These are phyloP conservation scores for Acipenser transmontanus DNA, from an alignment of 2,797 vertebrate genomes.

Conservation along the genomic window DNA sequence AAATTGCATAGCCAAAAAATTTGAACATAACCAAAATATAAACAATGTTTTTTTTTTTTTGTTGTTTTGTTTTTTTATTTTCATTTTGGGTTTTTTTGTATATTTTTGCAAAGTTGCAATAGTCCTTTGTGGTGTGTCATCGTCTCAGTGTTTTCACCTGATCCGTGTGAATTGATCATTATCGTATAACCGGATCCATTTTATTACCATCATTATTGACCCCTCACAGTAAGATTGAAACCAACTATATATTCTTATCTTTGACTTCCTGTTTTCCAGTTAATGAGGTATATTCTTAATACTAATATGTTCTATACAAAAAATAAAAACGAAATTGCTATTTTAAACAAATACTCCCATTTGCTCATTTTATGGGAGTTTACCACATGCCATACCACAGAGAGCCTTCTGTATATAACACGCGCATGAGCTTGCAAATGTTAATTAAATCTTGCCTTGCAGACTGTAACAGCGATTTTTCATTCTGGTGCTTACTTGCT, in stretches of 20 bases:
- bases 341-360: too few relatives aligned
- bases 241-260: constrained; percentile 15
- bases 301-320: too few relatives aligned
- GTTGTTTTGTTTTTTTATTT: too few relatives aligned
- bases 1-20: too few relatives aligned
- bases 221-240: constrained; percentile 12
- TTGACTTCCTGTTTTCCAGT: constrained; percentile 9
- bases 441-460: constrained; percentile 65
- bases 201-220: constrained; percentile 26
- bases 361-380: too few relatives aligned
- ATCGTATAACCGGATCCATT: constrained; percentile 25
- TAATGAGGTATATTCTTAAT: not conserved
- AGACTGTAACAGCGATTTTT: constrained; percentile 48
- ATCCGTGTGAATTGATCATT: constrained; percentile 21
- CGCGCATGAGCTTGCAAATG: constrained; percentile 51
- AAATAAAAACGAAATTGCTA: too few relatives aligned
- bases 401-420: not conserved
- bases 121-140: too few relatives aligned
- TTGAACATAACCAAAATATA: too few relatives aligned
- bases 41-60: too few relatives aligned
- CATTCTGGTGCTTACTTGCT: constrained; percentile 58
- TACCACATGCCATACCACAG: too few relatives aligned
- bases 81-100: too few relatives aligned
- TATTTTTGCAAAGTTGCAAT: too few relatives aligned
- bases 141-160: not conserved